Evolutionary conservation across 2,888 invertebrate genomes (phyloP), one percentile per base, ranked within the genome.

Genomic region (Agonum fuliginosum): DNA sequence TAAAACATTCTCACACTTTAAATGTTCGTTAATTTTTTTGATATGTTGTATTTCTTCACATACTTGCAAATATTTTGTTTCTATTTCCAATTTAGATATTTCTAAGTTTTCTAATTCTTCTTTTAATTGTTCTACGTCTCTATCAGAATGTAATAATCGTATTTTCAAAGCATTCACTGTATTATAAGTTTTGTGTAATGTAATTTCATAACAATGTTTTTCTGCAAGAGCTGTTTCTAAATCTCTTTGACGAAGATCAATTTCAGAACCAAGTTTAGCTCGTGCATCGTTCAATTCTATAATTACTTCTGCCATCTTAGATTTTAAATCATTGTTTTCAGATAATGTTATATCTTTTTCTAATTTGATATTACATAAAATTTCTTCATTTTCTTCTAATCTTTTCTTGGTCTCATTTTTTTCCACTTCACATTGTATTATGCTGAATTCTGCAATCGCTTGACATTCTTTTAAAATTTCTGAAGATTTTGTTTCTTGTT

Each of bases 81-180:
- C 86, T 19, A 82, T 83, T 30, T 84, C 82, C 0, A 87, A 65
- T 14, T 86, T 82, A 58, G 83, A 83, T 27, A 79, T 79, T 80
- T 87, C 87, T 65, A 83, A 83, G 3, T 79, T 79, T 20, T 83
- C 80, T 17, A 87, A 72, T 82, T 87, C 82, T 85, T 83, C 83
- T 88, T 88, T 82, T 82, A 91, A 84, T 83, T 88, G 88, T 81
- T 91, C 91, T 0, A 91, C 87, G 82, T 91, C 91, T 81, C 86
- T 87, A 81, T 91, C 91, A 2, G 91, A 91, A 81, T 90, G 88
- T 67, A 90, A 86, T 71, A 91, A 83, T 14, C 91, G 86, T 84
- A 88, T 87, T 27, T 89, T 90, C 67, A 91, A 82, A 2, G 91
- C 90, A 82, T 91, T 89, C 10, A 91, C 89, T 48, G 91, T 90